Evolutionary conservation across 2,113 vertebrate genomes (phyloP).

Genomic region (Apeltes quadracus): DNA sequence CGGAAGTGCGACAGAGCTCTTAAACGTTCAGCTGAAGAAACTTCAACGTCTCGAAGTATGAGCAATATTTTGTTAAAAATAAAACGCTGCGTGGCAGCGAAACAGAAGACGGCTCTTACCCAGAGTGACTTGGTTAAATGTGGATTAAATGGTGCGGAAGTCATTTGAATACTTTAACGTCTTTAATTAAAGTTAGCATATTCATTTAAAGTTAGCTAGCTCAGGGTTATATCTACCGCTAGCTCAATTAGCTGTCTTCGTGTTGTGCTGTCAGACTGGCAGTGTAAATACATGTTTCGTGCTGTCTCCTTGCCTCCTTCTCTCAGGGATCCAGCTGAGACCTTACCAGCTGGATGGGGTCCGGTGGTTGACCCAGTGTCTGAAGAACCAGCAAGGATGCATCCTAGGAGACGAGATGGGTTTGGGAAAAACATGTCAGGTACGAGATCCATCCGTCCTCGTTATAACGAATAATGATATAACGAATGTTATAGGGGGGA

Average conservation of each 20-base stretch:
- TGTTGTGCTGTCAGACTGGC: neutral
- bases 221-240: neutral
- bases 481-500: neutral
- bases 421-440: constrained; percentile 96
- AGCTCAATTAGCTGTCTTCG: no score
- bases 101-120: constrained; percentile 44
- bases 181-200: neutral
- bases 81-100: constrained; percentile 31
- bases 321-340: constrained; percentile 83
- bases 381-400: constrained; percentile 84
- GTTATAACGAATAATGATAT: neutral
- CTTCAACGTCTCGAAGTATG: no score
- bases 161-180: neutral
- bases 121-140: constrained; percentile 69
- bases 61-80: no score
- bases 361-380: constrained; percentile 85
- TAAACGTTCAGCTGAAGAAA: no score
- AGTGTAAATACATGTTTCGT: neutral
- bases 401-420: constrained; percentile 97
- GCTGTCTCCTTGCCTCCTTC: neutral
- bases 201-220: neutral
- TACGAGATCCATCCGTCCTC: constrained; percentile 50
- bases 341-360: constrained; percentile 89
- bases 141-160: constrained; percentile 72
- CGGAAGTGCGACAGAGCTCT: no score